These are phyloP conservation scores for Pagrus major DNA, from an alignment of 2,113 vertebrate species.

Conservation along the genomic window DNA sequence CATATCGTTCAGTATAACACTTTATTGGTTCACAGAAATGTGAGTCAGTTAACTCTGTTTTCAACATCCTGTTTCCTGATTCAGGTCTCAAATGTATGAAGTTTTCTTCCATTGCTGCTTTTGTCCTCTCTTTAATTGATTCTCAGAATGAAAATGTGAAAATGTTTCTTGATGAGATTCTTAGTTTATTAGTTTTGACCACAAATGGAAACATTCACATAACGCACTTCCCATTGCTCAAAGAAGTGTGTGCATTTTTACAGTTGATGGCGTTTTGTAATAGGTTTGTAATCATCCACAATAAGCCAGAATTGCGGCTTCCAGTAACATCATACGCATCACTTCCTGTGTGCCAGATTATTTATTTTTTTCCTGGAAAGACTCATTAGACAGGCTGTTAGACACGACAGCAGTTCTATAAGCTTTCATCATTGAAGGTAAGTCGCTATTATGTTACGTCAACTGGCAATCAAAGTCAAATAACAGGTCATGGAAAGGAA, in stretches of 20 bases:
- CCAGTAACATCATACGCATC: conserved; percentile 28
- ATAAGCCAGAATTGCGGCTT: conserved; percentile 12
- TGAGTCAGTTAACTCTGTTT: not conserved
- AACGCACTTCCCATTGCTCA: not conserved
- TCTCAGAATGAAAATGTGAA: not conserved
- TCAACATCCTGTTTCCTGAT: not conserved
- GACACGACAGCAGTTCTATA: not conserved
- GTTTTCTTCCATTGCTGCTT: not conserved
- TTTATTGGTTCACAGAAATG: conserved; percentile 3
- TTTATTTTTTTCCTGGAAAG: not conserved
- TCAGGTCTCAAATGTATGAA: not conserved
- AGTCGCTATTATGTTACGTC: not conserved
- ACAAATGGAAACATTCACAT: not conserved
- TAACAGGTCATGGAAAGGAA: not conserved
- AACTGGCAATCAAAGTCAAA: not conserved
- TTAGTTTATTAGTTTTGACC: not conserved
- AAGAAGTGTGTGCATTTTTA: not conserved
- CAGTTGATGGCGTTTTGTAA: not conserved
- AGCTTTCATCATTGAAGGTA: not conserved
- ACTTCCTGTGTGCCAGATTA: conserved; percentile 14
- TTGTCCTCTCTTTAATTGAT: not conserved
- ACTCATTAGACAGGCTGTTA: conserved; percentile 13
- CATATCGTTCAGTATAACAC: not conserved
- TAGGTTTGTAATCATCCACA: not conserved
- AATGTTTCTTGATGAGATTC: not conserved